A percentile compares a stretch with the other conserved stretches of the same genome.
Evolutionary conservation across 2,888 invertebrate genomes (phyloP).

Genomic region (Helleia helle): DNA sequence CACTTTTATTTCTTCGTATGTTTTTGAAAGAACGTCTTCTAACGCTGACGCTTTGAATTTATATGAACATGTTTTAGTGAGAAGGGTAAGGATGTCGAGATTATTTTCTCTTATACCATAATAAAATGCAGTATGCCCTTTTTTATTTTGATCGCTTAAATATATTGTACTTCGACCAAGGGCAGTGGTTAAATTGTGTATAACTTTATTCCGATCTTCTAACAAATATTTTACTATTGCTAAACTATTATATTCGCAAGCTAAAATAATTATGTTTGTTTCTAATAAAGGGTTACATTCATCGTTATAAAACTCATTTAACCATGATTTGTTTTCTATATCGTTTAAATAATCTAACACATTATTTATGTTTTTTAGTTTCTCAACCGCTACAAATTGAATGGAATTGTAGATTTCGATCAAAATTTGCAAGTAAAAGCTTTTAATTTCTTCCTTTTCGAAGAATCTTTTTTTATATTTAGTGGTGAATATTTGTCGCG

Average conservation of each 20-base stretch:
- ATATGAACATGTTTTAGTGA: not conserved
- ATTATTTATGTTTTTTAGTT: not conserved
- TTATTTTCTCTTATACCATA: not conserved
- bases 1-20: not conserved
- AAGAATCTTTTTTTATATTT: not conserved
- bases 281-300: not conserved
- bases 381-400: not conserved
- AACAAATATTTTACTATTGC: not conserved
- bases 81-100: not conserved
- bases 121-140: constrained; percentile 1
- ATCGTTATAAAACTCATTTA: not conserved
- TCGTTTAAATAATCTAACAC: not conserved
- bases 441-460: not conserved
- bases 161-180: not conserved
- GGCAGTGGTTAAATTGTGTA: not conserved
- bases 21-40: not conserved
- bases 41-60: not conserved
- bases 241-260: not conserved
- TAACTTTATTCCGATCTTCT: not conserved
- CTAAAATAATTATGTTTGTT: not conserved
- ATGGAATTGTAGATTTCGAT: not conserved
- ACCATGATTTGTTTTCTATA: not conserved
- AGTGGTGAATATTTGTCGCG: not conserved
- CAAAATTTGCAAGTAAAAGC: not conserved
- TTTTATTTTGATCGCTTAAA: not conserved